These are phyloP conservation scores for Aplodontia rufa DNA, from an alignment of 2,113 vertebrate genomes.

Conservation along the genomic window DNA sequence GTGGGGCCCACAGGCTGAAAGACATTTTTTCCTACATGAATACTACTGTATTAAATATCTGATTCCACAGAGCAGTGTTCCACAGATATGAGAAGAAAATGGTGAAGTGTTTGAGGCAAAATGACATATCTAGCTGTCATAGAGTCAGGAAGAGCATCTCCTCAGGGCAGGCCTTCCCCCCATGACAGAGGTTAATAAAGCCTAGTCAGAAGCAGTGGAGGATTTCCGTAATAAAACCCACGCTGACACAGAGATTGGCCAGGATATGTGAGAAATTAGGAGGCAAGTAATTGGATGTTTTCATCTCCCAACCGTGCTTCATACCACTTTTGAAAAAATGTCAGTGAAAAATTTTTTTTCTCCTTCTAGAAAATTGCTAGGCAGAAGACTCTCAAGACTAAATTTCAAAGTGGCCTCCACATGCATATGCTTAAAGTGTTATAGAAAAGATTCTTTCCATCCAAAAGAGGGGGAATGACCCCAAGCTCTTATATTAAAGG, in stretches of 20 bases:
- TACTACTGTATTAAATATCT: neutral
- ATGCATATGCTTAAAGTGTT: neutral
- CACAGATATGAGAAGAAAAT: constrained; percentile 37
- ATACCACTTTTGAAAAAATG: constrained; percentile 44
- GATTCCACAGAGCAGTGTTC: constrained; percentile 16
- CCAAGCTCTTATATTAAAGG: neutral
- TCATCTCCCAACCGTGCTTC: constrained; percentile 17
- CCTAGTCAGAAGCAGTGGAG: neutral
- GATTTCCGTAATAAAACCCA: constrained; percentile 43
- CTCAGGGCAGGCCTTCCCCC: neutral
- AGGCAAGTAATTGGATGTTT: constrained; percentile 49
- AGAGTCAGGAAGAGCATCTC: neutral
- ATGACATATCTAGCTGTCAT: constrained; percentile 35
- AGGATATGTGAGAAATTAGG: constrained; percentile 38
- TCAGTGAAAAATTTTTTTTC: constrained; percentile 18
- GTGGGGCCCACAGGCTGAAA: neutral
- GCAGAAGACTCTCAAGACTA: constrained; percentile 42
- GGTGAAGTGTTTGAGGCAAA: neutral
- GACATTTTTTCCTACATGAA: neutral
- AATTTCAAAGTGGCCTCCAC: constrained; percentile 44
- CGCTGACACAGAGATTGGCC: neutral
- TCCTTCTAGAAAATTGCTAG: constrained; percentile 26
- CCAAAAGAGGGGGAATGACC: neutral
- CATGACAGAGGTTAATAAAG: constrained; percentile 30
- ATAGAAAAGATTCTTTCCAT: neutral